Evolutionary conservation across 2,797 vertebrate genomes (phyloP).

Genomic region (Mycteria americana): DNA sequence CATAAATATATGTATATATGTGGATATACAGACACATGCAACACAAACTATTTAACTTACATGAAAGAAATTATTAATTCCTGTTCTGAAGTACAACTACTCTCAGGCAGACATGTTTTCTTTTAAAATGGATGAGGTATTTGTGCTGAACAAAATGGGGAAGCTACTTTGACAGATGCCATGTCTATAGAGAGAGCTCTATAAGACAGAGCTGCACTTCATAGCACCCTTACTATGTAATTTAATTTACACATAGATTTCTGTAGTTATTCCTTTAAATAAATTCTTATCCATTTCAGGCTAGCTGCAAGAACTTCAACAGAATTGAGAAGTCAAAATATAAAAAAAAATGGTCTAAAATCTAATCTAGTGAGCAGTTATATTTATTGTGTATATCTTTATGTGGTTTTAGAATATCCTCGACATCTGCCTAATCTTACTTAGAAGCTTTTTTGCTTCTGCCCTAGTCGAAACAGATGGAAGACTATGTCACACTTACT

Average conservation of each 20-base stretch:
- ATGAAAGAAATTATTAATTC: neutral
- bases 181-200: too few species aligned
- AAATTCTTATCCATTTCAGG: neutral
- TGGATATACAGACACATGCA: neutral
- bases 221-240: neutral
- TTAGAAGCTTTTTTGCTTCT: neutral
- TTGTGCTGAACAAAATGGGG: neutral
- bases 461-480: neutral
- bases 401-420: neutral
- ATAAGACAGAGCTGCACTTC: neutral
- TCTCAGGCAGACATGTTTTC: neutral
- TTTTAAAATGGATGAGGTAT: neutral
- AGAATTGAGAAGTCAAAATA: too few species aligned
- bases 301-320: neutral
- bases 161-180: neutral
- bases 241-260: neutral
- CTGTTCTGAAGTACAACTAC: neutral
- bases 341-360: neutral
- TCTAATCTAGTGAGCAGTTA: neutral
- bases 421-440: neutral
- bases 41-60: neutral
- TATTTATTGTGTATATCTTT: neutral
- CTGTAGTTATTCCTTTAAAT: neutral
- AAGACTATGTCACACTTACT: neutral
- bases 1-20: neutral